Evolutionary conservation across 2,113 vertebrate species (phyloP).

Genomic region (Condylura cristata): DNA sequence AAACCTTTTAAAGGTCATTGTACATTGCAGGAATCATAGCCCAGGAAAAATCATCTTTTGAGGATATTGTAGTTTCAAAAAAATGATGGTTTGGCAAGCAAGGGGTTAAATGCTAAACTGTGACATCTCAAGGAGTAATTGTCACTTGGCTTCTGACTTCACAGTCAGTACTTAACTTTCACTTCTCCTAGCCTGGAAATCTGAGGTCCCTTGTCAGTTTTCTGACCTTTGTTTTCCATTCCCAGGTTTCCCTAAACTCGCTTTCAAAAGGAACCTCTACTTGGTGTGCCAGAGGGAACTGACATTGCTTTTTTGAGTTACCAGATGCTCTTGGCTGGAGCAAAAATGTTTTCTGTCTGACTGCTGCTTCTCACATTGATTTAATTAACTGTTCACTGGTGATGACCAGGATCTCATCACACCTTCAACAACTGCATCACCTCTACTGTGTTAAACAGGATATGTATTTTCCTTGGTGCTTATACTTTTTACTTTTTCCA

Average conservation of each 20-base stretch:
- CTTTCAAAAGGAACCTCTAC: constrained; percentile 68
- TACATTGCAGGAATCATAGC: not conserved
- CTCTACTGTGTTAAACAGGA: constrained; percentile 72
- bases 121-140: not conserved
- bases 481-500: constrained; percentile 76
- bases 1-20: not conserved
- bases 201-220: not conserved
- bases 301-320: constrained; percentile 60
- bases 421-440: constrained; percentile 74
- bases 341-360: constrained; percentile 68
- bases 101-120: not conserved
- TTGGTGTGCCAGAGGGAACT: constrained; percentile 64
- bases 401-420: constrained; percentile 73
- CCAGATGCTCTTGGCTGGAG: constrained; percentile 7
- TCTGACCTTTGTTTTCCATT: not conserved
- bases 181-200: not conserved
- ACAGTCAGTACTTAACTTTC: not conserved
- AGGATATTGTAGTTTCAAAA: not conserved
- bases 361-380: constrained; percentile 74
- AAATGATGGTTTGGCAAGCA: not conserved
- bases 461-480: constrained; percentile 62
- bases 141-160: not conserved
- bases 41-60: not conserved
- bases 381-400: constrained; percentile 74
- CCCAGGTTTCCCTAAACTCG: constrained; percentile 46